These are phyloP conservation scores for Acronicta psi DNA, from an alignment of 2,888 invertebrate species.

Conservation along the genomic window DNA sequence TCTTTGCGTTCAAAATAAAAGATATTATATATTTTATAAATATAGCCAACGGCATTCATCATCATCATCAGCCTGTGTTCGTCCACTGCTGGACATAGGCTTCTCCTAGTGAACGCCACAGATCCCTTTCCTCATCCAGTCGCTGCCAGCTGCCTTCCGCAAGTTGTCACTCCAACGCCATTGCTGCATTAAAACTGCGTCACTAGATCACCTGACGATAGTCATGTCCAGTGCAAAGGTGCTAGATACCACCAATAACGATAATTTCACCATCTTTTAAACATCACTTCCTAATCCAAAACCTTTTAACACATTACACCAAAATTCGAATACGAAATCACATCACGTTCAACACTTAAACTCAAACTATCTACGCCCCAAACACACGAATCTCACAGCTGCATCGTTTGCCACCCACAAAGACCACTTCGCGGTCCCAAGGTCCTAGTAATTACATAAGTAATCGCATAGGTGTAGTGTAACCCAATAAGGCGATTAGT, in stretches of 20 bases:
- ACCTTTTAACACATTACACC: slow-evolving; percentile 3
- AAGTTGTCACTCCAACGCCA: too few relatives aligned
- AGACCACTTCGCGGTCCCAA: slow-evolving; percentile 45
- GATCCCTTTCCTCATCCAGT: too few relatives aligned
- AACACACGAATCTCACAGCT: slow-evolving; percentile 21
- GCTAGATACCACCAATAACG: too few relatives aligned
- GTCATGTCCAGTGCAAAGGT: too few relatives aligned
- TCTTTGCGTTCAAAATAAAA: background rate
- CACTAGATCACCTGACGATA: too few relatives aligned
- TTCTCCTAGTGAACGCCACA: too few relatives aligned
- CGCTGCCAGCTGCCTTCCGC: too few relatives aligned
- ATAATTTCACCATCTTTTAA: background rate
- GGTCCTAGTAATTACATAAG: slow-evolving; percentile 61
- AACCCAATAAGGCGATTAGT: slow-evolving; percentile 68
- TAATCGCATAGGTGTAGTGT: slow-evolving; percentile 61
- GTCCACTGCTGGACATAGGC: too few relatives aligned
- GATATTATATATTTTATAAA: too few relatives aligned
- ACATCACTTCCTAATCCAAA: background rate
- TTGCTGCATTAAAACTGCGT: too few relatives aligned
- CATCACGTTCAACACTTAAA: slow-evolving; percentile 39
- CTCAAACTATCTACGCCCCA: slow-evolving; percentile 10
- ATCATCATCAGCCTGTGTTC: too few relatives aligned
- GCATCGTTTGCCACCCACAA: slow-evolving; percentile 23
- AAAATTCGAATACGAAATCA: slow-evolving; percentile 7
- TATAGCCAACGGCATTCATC: too few relatives aligned